phyloP scores from a whole-genome alignment of 2,113 vertebrate genomes.

The Telmatochromis brachygnathus region DNA sequence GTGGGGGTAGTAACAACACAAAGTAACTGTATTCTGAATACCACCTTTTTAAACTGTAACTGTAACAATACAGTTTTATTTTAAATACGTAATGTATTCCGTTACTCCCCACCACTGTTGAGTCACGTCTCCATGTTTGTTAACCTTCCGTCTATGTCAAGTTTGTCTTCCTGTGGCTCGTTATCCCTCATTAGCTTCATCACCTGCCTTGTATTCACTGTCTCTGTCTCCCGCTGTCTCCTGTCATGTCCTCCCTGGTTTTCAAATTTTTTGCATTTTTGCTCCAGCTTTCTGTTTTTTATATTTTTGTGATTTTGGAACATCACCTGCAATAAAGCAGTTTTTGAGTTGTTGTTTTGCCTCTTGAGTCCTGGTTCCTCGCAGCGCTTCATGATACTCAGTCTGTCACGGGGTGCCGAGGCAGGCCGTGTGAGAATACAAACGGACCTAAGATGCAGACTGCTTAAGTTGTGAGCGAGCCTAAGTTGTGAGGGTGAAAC shows the following conservation, averaged over 20 bases:
- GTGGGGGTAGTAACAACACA: too few species aligned
- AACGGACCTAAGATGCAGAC: too few species aligned
- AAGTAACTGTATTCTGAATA: not conserved
- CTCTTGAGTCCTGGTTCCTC: not conserved
- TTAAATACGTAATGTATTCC: not conserved
- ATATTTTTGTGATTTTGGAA: not conserved
- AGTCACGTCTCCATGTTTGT: not conserved
- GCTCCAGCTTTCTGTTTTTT: accelerated
- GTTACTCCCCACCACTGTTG: not conserved
- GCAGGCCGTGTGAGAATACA: accelerated
- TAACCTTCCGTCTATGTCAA: not conserved
- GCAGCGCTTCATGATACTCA: not conserved
- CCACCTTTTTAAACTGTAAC: not conserved
- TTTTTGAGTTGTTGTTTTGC: not conserved
- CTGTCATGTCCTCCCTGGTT: not conserved
- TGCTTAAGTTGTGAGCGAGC: too few species aligned
- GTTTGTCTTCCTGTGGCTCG: not conserved
- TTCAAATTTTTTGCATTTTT: not conserved
- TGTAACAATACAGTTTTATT: not conserved
- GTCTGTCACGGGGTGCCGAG: too few species aligned
- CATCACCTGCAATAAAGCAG: not conserved
- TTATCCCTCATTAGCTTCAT: not conserved
- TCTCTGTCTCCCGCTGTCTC: not conserved
- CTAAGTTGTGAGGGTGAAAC: too few species aligned
- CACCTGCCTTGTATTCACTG: not conserved